These are phyloP conservation scores for Symphodus melops DNA, from an alignment of 2,113 vertebrate genomes.

Conservation along the genomic window DNA sequence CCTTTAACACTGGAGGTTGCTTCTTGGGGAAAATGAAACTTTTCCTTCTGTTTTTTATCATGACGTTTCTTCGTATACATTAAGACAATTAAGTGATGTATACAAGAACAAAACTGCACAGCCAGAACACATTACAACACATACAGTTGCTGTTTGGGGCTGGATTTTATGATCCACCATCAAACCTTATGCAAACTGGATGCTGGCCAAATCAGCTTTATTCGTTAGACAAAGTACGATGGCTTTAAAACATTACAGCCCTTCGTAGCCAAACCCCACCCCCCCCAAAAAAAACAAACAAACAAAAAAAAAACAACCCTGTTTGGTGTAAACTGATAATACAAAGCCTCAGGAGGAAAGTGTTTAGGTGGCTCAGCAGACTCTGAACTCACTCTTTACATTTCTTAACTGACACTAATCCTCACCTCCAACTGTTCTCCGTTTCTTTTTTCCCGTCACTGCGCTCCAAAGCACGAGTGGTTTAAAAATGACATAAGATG, in stretches of 20 bases:
- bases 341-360: slow-evolving; percentile 10
- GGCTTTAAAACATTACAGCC: not conserved
- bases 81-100: too few species aligned
- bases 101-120: too few species aligned
- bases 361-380: not conserved
- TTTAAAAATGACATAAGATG: slow-evolving; percentile 12
- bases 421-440: not conserved
- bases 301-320: not conserved
- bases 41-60: too few species aligned
- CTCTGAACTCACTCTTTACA: not conserved
- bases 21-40: too few species aligned
- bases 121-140: not conserved
- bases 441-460: not conserved
- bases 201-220: not conserved
- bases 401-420: not conserved
- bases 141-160: not conserved
- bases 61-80: too few species aligned
- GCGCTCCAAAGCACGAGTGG: not conserved
- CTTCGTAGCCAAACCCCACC: too few species aligned
- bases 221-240: not conserved
- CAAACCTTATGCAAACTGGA: not conserved
- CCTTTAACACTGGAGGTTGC: too few species aligned
- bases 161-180: not conserved
- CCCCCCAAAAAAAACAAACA: too few species aligned
- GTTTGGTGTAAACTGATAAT: not conserved